Evolutionary conservation across 2,888 invertebrate species (phyloP).

Genomic region (Sinohyriopsis cumingii): DNA sequence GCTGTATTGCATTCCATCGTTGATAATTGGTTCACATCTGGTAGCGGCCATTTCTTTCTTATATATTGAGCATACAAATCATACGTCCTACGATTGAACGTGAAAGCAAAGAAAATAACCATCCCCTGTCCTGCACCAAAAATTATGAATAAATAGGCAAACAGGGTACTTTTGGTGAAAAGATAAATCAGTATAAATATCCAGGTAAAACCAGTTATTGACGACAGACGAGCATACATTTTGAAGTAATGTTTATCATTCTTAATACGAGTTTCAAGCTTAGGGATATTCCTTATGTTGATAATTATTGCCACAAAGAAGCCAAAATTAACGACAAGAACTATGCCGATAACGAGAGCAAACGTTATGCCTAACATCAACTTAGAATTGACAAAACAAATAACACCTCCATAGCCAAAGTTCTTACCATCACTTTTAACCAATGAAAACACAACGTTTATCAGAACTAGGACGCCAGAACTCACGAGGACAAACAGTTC

Average conservation of each 20-base stretch:
- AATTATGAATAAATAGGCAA: slow-evolving; percentile 30
- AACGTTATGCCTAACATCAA: slow-evolving; percentile 24
- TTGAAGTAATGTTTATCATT: slow-evolving; percentile 17
- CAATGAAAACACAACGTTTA: slow-evolving; percentile 10
- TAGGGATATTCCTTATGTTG: slow-evolving; percentile 16
- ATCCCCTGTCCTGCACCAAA: slow-evolving; percentile 26
- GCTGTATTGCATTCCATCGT: too few species aligned
- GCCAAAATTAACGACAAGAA: slow-evolving; percentile 13
- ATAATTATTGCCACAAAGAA: slow-evolving; percentile 19
- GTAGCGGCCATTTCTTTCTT: too few species aligned
- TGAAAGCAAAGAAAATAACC: slow-evolving; percentile 30
- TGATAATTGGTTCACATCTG: too few species aligned
- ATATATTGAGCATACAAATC: slow-evolving; percentile 3
- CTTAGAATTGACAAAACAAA: slow-evolving; percentile 21
- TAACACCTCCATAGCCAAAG: slow-evolving; percentile 22
- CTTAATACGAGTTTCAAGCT: slow-evolving; percentile 6
- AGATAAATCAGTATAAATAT: slow-evolving; percentile 22
- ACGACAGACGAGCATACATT: slow-evolving; percentile 26
- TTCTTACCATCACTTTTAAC: slow-evolving; percentile 1
- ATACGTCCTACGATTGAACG: slow-evolving; percentile 22
- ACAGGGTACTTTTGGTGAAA: slow-evolving; percentile 6
- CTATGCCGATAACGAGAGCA: slow-evolving; percentile 15
- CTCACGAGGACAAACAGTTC: slow-evolving; percentile 10
- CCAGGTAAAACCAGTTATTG: slow-evolving; percentile 30
- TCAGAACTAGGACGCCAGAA: slow-evolving; percentile 12